phyloP scores from a whole-genome alignment of 2,797 vertebrate species.

The Vespertilio murinus region DNA sequence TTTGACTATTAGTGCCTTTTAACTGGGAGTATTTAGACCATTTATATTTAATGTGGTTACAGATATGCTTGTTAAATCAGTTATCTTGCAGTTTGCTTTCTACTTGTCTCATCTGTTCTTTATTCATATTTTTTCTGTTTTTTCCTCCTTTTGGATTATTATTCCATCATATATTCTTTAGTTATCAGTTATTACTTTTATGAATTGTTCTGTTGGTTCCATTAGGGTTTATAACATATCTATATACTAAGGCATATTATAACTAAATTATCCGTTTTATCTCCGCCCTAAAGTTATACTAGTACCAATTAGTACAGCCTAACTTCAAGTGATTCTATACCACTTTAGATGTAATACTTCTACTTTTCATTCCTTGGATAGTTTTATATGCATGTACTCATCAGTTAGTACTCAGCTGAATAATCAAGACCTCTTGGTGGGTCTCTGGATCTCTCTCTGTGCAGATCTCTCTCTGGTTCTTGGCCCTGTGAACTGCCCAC shows the following conservation, averaged over 20 bases:
- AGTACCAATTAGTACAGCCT: neutral
- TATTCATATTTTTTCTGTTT: neutral
- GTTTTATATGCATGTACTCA: neutral
- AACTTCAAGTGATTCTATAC: neutral
- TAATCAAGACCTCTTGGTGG: neutral
- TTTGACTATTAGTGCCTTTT: neutral
- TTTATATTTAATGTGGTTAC: neutral
- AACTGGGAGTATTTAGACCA: neutral
- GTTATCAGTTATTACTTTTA: neutral
- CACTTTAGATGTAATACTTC: neutral
- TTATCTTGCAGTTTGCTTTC: rapidly evolving
- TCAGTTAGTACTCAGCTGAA: neutral
- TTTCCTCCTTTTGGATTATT: neutral
- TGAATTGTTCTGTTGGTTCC: neutral
- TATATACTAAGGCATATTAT: neutral
- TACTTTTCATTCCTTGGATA: neutral
- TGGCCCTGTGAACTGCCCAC: neutral
- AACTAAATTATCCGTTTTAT: neutral
- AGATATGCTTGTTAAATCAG: slow-evolving; percentile 1
- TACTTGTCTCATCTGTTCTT: neutral
- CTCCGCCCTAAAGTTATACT: neutral
- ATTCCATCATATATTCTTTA: neutral
- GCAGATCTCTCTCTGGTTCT: neutral
- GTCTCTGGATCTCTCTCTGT: neutral
- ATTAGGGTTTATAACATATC: neutral